Conservation (phyloP, 1,140 invertebrate species). For the Drosophila nigromelanica region DNA sequence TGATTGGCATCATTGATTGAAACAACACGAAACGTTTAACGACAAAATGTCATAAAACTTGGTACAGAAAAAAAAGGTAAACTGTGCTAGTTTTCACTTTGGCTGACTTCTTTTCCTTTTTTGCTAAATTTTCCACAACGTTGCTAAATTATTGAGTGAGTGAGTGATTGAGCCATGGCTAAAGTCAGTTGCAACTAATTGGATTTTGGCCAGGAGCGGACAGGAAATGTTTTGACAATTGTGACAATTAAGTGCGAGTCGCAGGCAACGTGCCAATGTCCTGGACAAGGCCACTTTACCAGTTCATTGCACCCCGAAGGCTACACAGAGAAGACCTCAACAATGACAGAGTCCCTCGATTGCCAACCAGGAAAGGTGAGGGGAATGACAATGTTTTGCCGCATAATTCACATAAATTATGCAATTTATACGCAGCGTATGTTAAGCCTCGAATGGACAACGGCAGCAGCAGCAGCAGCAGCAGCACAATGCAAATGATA, state of each 20-base stretch:
- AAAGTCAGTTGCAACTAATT: slow-evolving; percentile 67
- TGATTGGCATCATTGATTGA: slow-evolving; percentile 82
- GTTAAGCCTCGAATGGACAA: slow-evolving; percentile 71
- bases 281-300: slow-evolving; percentile 74
- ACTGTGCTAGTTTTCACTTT: slow-evolving; percentile 56
- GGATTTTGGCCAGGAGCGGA: slow-evolving; percentile 61
- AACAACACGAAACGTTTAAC: slow-evolving; percentile 79
- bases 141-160: slow-evolving; percentile 60
- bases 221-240: slow-evolving; percentile 78
- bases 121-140: slow-evolving; percentile 29
- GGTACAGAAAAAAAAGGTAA: slow-evolving; percentile 44
- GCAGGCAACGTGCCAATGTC: slow-evolving; percentile 66
- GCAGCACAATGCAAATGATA: slow-evolving; percentile 71
- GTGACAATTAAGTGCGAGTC: slow-evolving; percentile 67
- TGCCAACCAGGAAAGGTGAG: neutral
- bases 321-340: slow-evolving; percentile 34
- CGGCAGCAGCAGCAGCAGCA: slow-evolving; percentile 4
- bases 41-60: slow-evolving; percentile 65
- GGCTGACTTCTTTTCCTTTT: slow-evolving; percentile 24
- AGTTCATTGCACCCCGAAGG: slow-evolving; percentile 78
- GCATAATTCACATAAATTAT: slow-evolving; percentile 82
- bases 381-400: slow-evolving; percentile 59
- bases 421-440: slow-evolving; percentile 77
- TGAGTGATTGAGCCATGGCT: slow-evolving; percentile 73
- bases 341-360: slow-evolving; percentile 18